A percentile compares a stretch with the other conserved stretches of the same genome.
These are phyloP conservation scores for Eudasyphora cyanicolor DNA, from an alignment of 2,888 invertebrate genomes.

Conservation along the genomic window DNA sequence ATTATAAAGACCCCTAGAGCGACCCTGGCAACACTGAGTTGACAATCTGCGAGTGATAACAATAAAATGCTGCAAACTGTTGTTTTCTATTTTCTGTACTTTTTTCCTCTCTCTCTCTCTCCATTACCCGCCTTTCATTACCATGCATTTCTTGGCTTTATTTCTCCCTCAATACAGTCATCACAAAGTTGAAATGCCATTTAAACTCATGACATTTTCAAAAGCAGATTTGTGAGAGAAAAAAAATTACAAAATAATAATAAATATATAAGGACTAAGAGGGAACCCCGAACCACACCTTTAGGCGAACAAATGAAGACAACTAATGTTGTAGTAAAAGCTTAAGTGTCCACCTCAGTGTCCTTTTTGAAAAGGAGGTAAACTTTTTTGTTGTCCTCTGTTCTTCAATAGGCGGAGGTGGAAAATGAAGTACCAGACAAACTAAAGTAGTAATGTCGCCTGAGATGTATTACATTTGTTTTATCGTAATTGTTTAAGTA, in stretches of 20 bases:
- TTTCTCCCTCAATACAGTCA: not conserved
- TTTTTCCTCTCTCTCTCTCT: not conserved
- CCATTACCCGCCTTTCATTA: not conserved
- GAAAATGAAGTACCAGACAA: not conserved
- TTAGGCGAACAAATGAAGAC: not conserved
- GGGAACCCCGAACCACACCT: not conserved
- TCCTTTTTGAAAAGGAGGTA: not conserved
- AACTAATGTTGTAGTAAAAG: not conserved
- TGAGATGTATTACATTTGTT: conserved; percentile 12
- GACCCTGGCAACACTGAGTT: not conserved
- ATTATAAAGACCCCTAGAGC: not conserved
- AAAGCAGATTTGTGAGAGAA: not conserved
- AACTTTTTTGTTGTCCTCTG: no score
- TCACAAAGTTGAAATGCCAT: conserved; percentile 34
- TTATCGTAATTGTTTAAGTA: conserved; percentile 29
- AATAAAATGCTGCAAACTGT: conserved; percentile 10
- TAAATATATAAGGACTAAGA: not conserved
- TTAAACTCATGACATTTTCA: conserved; percentile 30
- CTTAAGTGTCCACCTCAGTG: not conserved
- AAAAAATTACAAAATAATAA: not conserved
- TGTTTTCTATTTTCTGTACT: not conserved
- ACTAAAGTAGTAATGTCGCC: not conserved
- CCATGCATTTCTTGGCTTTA: not conserved
- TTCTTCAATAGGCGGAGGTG: not conserved
- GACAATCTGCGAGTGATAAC: conserved; percentile 28